Conservation (phyloP, 2,113 vertebrate species). For the Alaudala cheleensis region DNA sequence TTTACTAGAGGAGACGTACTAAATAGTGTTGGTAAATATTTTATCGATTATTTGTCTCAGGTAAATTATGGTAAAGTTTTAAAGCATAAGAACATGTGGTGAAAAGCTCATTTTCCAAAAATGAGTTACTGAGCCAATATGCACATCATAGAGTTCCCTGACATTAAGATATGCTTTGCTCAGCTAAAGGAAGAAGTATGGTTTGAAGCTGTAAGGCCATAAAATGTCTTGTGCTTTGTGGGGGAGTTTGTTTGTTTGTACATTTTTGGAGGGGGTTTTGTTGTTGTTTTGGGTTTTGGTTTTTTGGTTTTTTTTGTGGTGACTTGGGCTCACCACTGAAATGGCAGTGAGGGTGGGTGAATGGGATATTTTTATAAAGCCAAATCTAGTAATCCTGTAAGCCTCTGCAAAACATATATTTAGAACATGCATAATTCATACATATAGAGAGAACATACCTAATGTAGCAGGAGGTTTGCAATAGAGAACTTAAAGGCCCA, state of each 20-base stretch:
- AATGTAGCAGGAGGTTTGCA: neutral
- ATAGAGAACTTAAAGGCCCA: neutral
- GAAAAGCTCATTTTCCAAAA: neutral
- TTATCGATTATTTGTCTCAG: neutral
- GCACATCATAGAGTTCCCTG: neutral
- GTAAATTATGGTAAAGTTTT: neutral
- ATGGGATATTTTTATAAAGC: neutral
- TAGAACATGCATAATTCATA: neutral
- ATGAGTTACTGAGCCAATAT: neutral
- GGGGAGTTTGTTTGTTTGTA: neutral
- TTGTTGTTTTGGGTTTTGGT: neutral
- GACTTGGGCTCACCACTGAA: neutral
- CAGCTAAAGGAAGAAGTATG: neutral
- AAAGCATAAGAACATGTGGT: neutral
- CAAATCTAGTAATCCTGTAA: neutral
- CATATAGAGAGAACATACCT: neutral
- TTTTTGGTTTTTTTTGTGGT: neutral
- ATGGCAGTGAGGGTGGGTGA: neutral
- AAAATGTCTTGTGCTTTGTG: neutral
- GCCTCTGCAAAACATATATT: neutral
- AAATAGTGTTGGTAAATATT: slow-evolving; percentile 20
- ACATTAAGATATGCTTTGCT: neutral
- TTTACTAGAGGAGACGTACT: neutral
- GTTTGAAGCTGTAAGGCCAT: neutral
- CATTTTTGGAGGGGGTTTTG: neutral